phyloP scores from a whole-genome alignment of 2,797 vertebrate genomes.

The Ispidina lecontei region DNA sequence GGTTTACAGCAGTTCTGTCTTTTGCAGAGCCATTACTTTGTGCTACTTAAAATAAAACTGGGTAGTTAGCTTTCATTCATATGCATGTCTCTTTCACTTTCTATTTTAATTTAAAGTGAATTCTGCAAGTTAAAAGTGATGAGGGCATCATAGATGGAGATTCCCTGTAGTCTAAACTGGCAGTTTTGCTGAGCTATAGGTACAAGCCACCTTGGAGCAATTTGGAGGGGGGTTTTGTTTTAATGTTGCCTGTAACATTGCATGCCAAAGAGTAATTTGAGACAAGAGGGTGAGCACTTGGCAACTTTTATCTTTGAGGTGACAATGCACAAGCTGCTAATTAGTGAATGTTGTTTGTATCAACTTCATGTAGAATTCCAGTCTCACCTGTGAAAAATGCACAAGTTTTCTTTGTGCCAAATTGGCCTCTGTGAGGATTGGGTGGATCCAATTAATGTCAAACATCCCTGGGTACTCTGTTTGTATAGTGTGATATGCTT shows the following conservation, averaged over 20 bases:
- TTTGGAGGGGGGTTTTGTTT: constrained; percentile 49
- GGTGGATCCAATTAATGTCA: constrained; percentile 79
- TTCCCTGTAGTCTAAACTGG: constrained; percentile 75
- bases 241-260: constrained; percentile 3
- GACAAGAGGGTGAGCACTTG: constrained; percentile 59
- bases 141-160: constrained; percentile 67
- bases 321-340: constrained; percentile 76
- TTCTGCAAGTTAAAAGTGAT: constrained; percentile 63
- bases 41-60: constrained; percentile 67
- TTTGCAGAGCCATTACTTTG: constrained; percentile 51
- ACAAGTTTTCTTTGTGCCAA: constrained; percentile 71
- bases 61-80: constrained; percentile 60
- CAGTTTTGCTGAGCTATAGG: constrained; percentile 72
- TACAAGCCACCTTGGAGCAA: constrained; percentile 56
- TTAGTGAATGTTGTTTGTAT: constrained; percentile 74
- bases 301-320: constrained; percentile 76
- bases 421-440: constrained; percentile 74
- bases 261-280: constrained; percentile 69
- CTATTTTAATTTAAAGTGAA: constrained; percentile 72
- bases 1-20: constrained; percentile 56
- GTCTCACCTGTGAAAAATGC: constrained; percentile 65
- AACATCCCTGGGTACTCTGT: constrained; percentile 20
- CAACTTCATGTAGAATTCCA: constrained; percentile 62
- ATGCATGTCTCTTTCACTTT: background rate
- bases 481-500: constrained; percentile 53